Conservation (phyloP, 2,113 vertebrate genomes). For the Hippocampus comes region DNA sequence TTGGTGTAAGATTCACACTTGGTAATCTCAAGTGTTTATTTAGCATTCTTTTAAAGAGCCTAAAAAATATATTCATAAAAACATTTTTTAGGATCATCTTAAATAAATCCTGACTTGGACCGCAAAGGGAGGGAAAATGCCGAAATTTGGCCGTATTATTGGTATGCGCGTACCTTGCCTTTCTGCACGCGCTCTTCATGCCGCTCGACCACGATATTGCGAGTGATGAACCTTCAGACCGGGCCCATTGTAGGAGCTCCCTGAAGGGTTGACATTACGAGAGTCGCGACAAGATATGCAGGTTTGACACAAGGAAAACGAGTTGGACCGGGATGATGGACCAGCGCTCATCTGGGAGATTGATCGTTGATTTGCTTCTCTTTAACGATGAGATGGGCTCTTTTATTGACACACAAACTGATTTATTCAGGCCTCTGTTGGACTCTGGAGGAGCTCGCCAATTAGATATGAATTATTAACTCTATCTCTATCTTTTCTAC, state of each 20-base stretch:
- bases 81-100: too few relatives aligned
- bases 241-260: conserved; percentile 23
- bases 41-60: neutral
- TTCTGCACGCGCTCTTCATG: neutral
- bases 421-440: conserved; percentile 49
- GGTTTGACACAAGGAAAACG: neutral
- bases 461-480: conserved; percentile 60
- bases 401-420: conserved; percentile 59
- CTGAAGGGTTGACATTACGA: conserved; percentile 10
- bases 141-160: neutral
- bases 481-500: conserved; percentile 15
- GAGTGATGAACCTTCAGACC: neutral
- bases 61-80: too few relatives aligned
- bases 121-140: neutral
- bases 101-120: too few relatives aligned
- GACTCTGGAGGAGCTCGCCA: conserved; percentile 42
- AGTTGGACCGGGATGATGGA: neutral
- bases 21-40: neutral
- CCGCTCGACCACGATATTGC: neutral
- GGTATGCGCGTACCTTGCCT: conserved; percentile 3
- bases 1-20: neutral
- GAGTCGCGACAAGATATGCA: neutral
- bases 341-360: conserved; percentile 15
- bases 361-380: conserved; percentile 43
- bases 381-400: conserved; percentile 42